These are phyloP conservation scores for Pachyramphus minor DNA, from an alignment of 2,113 vertebrate species.

Conservation along the genomic window DNA sequence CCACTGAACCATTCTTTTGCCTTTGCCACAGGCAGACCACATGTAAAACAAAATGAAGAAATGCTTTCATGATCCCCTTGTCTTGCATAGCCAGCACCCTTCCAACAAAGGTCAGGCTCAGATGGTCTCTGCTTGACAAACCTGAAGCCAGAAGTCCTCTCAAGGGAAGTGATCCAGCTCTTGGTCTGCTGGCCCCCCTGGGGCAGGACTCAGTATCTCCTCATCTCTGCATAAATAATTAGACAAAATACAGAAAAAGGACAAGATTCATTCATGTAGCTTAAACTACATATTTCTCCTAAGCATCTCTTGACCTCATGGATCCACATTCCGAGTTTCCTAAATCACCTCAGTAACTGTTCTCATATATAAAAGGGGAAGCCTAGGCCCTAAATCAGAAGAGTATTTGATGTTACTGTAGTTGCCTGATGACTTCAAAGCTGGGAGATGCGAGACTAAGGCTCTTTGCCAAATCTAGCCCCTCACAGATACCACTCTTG, in stretches of 20 bases:
- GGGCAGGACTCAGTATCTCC: background rate
- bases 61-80: rapidly evolving
- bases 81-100: background rate
- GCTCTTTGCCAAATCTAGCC: background rate
- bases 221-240: background rate
- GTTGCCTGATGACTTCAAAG: background rate
- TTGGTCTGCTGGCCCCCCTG: background rate
- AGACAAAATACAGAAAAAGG: background rate
- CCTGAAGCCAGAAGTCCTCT: background rate
- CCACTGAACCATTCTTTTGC: background rate
- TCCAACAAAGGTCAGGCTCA: background rate
- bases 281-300: background rate
- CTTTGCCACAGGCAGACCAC: background rate
- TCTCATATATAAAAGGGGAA: background rate
- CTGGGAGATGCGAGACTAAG: background rate
- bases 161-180: background rate
- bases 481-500: background rate
- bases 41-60: background rate
- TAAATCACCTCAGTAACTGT: background rate
- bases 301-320: background rate
- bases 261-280: background rate
- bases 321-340: background rate
- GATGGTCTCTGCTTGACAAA: background rate
- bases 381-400: background rate
- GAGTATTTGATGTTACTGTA: background rate